Base-by-base conservation (phyloP, 1,140 invertebrate species). In the Cardiocondyla obscurior region DNA sequence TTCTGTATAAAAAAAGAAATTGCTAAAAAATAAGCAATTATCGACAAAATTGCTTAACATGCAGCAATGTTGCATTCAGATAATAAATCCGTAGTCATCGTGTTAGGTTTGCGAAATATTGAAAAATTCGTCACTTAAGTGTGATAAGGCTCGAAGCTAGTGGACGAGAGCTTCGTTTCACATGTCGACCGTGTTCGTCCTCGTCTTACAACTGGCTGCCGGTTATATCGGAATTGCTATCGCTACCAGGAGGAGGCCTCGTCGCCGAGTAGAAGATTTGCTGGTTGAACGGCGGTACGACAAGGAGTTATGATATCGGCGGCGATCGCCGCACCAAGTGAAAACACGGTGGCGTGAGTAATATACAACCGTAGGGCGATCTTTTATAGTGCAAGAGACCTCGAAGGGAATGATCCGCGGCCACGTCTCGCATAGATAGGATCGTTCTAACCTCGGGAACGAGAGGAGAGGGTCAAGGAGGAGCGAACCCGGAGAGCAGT, bases 271-370 rank as follows among this genome's bases (percentile, higher is more conserved):
- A 90, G 91, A 91, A 90, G 91, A 91, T 92, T 92, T 88, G 90
- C 91, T 90, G 89, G 84, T 89, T 88, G 90, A 92, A 91, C 89
- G 89, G 85, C 91, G 92, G 89, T 91, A 92, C 91, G 93, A 94
- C 93, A 94, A 92, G 92, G 93, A 94, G 92, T 94, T 94, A 94
- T 94, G 93, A 94, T 94, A 94, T 94, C 93, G 91, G 93, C 87
- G 87, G 82, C 93, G 93, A 94, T 94, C 93, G 91, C 90, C 85
- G 90, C 86, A 91, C 92, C 92, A 93, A 94, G 93, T 94, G 93
- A 94, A 94, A 94, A 94, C 91, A 93, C 92, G 90, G 89, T 93
- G 93, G 92, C 92, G 92, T 94, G 93, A 94, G 93, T 94, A 94
- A 94, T 94, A 94, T 94, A 93, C 92, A 93, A 93, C 90, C 90